Evolutionary conservation across 2,888 invertebrate genomes (phyloP).

Genomic region (Drosophila fulvimacula): DNA sequence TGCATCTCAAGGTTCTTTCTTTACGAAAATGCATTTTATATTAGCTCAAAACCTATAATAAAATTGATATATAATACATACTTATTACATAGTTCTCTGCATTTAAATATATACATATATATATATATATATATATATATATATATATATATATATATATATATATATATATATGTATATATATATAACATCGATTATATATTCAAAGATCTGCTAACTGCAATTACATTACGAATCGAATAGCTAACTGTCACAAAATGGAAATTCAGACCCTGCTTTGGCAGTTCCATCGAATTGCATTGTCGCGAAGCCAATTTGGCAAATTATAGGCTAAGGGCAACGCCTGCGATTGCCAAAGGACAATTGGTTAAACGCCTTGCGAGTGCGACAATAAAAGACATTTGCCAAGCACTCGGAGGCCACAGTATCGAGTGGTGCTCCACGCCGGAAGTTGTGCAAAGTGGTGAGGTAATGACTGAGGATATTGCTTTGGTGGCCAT

Average conservation of each 20-base stretch:
- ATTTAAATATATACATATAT: background rate
- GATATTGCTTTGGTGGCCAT: conserved; percentile 74
- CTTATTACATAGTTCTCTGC: background rate
- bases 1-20: background rate
- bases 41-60: background rate
- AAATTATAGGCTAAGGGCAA: conserved; percentile 60
- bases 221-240: conserved; percentile 11
- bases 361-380: conserved; percentile 45
- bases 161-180: background rate
- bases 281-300: conserved; percentile 21
- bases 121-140: background rate
- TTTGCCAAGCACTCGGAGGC: conserved; percentile 56
- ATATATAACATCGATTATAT: background rate
- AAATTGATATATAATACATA: background rate
- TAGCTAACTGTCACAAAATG: conserved; percentile 12
- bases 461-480: conserved; percentile 56
- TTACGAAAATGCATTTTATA: background rate
- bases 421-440: conserved; percentile 54
- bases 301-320: conserved; percentile 53
- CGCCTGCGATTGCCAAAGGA: conserved; percentile 22
- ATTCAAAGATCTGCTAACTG: background rate
- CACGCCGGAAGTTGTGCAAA: conserved; percentile 7
- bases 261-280: conserved; percentile 1
- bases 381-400: conserved; percentile 59
- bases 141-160: background rate